Evolutionary conservation across 2,797 vertebrate species (phyloP), one percentile per base, ranked within the genome.

Genomic region (Lepus oiostolus): DNA sequence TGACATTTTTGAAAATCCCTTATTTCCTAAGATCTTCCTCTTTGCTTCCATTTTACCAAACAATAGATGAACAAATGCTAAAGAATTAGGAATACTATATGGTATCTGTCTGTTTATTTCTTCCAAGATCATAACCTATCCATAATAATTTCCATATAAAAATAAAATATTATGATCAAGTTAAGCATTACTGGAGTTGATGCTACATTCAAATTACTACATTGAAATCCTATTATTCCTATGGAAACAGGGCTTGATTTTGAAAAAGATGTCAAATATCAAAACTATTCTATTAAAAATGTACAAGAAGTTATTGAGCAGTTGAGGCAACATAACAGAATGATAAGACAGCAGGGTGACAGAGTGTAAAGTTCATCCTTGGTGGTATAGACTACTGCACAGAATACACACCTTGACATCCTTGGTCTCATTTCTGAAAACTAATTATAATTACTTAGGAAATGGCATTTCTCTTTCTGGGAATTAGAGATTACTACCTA

Each of bases 391-490:
- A 12, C 75, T 63, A 21, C 50, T 75, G 17, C 58, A 62, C 16
- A 70, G 10, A 94, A 68, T 14, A 89, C 5, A 82, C 3, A 76
- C n/a, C 21, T 88, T 87, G 79, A 68, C 38, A 91, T 65, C 30
- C 14, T 54, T 50, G 47, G 24, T 85, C 21, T 87, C 76, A 71
- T n/a, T 81, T 77, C 32, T 77, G 85, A 93, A 96, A 96, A 68
- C 26, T 65, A 72, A 86, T 87, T 74, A 62, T 14, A 90, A 22
- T 82, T 89, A 83, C 42, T 93, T 71, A 85, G 50, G 32, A 94
- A 91, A 82, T 75, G 72, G 58, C 60, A 70, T 24, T 85, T 89
- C n/a, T 79, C 60, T n/a, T 35, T 82, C 85, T 85, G 63, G 60
- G 75, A 85, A 70, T 75, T 93, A 67, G 79, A 81, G 95, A 38